These are phyloP conservation scores for Gadopsis marmoratus DNA, from an alignment of 2,797 vertebrate genomes.

Conservation along the genomic window DNA sequence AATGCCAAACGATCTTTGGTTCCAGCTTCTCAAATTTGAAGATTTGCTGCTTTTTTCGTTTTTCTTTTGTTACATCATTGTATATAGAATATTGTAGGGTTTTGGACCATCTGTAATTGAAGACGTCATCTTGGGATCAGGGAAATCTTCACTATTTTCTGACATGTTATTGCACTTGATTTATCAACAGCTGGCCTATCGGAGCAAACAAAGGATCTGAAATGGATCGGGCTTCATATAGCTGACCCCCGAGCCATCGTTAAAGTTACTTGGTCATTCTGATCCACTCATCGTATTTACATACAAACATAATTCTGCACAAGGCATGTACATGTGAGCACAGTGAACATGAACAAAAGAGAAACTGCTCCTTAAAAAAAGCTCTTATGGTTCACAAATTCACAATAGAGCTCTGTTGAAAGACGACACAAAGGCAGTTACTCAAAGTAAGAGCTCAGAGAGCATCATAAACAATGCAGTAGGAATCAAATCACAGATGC, in stretches of 20 bases:
- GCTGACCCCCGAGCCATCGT: not conserved
- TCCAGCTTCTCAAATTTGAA: no score
- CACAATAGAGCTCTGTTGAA: slow-evolving; percentile 25
- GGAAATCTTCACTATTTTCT: not conserved
- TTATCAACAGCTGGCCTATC: not conserved
- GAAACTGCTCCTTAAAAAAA: slow-evolving; percentile 30
- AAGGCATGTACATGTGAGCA: slow-evolving; percentile 14
- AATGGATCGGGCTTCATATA: not conserved
- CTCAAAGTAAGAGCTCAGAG: slow-evolving; percentile 25
- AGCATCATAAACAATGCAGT: slow-evolving; percentile 32
- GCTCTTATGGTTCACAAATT: slow-evolving; percentile 19
- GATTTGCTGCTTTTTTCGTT: no score
- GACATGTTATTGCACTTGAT: not conserved
- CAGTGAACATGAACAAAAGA: slow-evolving; percentile 28
- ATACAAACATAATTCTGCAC: slow-evolving; percentile 15
- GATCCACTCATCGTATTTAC: not conserved
- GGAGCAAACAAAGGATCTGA: not conserved
- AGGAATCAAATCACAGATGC: slow-evolving; percentile 34
- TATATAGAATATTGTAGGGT: not conserved
- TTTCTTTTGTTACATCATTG: not conserved
- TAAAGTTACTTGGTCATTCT: not conserved
- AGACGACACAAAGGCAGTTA: slow-evolving; percentile 7
- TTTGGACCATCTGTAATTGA: not conserved
- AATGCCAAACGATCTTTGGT: no score
- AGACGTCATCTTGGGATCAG: not conserved